Evolutionary conservation across 2,113 vertebrate genomes (phyloP).

Genomic region (Mirza zaza): DNA sequence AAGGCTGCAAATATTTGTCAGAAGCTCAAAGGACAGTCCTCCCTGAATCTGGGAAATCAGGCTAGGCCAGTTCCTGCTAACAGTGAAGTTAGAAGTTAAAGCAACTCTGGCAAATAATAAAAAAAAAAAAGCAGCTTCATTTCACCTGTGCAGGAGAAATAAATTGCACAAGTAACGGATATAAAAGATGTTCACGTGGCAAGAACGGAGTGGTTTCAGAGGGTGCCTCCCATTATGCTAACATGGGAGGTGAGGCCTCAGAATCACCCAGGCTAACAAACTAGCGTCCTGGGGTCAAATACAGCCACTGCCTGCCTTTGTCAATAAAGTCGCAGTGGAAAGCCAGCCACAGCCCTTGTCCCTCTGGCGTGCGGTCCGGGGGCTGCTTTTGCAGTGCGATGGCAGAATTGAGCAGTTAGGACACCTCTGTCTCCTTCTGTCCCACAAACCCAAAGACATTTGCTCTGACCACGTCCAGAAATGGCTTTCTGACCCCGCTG

Average conservation of each 20-base stretch:
- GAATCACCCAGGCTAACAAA: neutral
- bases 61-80: too few species aligned
- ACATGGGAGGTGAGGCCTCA: neutral
- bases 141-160: accelerated
- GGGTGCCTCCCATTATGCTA: accelerated
- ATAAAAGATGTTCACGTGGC: accelerated
- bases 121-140: neutral
- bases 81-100: neutral
- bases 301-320: accelerated
- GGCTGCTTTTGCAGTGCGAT: accelerated
- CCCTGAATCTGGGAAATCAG: accelerated
- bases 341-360: too few species aligned
- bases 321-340: too few species aligned
- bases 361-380: accelerated
- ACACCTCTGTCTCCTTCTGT: neutral
- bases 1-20: too few species aligned
- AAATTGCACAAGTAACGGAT: accelerated
- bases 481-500: neutral
- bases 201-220: neutral
- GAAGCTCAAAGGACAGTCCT: too few species aligned
- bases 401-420: too few species aligned
- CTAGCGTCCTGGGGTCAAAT: accelerated
- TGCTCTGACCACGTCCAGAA: neutral
- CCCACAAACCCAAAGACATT: neutral
- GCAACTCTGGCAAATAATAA: neutral